These are phyloP conservation scores for Caerostris extrusa DNA, from an alignment of 1,140 invertebrate species.

Conservation along the genomic window DNA sequence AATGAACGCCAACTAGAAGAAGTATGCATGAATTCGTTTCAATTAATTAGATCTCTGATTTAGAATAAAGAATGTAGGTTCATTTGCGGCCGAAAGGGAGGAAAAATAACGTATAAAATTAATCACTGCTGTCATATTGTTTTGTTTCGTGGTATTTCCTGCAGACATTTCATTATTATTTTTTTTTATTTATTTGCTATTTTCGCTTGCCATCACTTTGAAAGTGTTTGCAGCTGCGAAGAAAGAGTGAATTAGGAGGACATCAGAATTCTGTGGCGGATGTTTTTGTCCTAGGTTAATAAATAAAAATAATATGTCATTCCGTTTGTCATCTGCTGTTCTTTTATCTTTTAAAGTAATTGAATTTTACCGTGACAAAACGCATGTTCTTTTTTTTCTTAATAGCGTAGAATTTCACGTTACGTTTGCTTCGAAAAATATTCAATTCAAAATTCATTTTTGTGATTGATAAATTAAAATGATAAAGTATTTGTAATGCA, in stretches of 20 bases:
- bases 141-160: slow-evolving; percentile 47
- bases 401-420: neutral
- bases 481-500: too few relatives aligned
- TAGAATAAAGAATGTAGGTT: slow-evolving; percentile 55
- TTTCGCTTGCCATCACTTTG: neutral
- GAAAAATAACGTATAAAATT: slow-evolving; percentile 37
- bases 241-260: neutral
- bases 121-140: slow-evolving; percentile 55
- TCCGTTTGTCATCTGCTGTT: neutral
- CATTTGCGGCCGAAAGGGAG: neutral
- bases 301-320: slow-evolving; percentile 15
- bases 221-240: neutral
- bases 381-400: neutral
- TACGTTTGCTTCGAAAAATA: neutral
- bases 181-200: neutral
- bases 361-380: neutral
- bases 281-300: neutral
- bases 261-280: neutral
- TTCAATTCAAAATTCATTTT: too few relatives aligned
- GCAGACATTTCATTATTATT: slow-evolving; percentile 30
- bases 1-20: neutral
- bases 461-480: too few relatives aligned
- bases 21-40: slow-evolving; percentile 49
- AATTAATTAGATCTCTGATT: slow-evolving; percentile 57
- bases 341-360: slow-evolving; percentile 3